Conservation (phyloP, 2,113 vertebrate species). For the Rhinoderma darwinii region DNA sequence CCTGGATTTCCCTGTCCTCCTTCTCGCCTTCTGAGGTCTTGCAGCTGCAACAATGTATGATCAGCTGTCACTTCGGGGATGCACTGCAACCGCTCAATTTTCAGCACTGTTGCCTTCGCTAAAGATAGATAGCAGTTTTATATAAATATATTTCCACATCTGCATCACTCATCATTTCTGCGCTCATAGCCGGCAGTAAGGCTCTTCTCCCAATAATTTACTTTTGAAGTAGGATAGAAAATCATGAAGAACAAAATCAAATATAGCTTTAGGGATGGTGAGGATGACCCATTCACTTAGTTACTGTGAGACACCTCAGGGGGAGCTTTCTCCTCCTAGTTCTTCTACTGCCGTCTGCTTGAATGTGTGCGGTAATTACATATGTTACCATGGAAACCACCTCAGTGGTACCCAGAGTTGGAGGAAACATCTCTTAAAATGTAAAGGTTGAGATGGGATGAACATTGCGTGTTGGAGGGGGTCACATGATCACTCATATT, state of each 20-base stretch:
- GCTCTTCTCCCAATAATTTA: neutral
- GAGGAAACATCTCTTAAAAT: slow-evolving; percentile 6
- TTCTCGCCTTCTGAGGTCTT: slow-evolving; percentile 16
- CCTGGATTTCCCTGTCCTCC: slow-evolving; percentile 4
- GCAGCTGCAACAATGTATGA: slow-evolving; percentile 9
- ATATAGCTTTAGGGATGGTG: neutral
- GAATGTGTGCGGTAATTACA: slow-evolving; percentile 42
- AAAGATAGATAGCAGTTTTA: neutral
- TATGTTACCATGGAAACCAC: slow-evolving; percentile 42
- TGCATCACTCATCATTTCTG: neutral
- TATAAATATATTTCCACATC: neutral
- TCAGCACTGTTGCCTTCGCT: neutral
- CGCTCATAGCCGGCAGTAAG: neutral
- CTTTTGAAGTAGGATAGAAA: neutral
- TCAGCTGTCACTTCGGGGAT: slow-evolving; percentile 5
- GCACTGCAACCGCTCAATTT: neutral
- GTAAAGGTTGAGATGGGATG: neutral
- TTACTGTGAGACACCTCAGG: slow-evolving; percentile 8
- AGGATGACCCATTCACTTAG: slow-evolving; percentile 27
- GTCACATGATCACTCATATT: neutral
- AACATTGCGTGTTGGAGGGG: neutral
- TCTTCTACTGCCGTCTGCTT: neutral
- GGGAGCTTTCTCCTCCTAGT: slow-evolving; percentile 1
- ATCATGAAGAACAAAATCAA: neutral
- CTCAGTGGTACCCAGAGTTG: slow-evolving; percentile 17